Base-by-base conservation (phyloP, 2,888 invertebrate genomes). In the Drosophila setosimentum region DNA sequence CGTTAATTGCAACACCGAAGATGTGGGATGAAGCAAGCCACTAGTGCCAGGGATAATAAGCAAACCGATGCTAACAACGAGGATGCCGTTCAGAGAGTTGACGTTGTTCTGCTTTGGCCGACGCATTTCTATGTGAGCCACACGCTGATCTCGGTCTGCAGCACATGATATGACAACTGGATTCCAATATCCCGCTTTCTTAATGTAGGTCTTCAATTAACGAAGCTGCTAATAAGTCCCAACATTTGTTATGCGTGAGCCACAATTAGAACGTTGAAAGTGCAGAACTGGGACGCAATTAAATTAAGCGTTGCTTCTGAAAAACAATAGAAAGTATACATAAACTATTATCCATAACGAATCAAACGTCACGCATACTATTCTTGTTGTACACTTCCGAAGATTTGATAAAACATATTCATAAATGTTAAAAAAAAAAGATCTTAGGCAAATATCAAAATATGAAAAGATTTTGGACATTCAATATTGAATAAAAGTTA, bases 151-250 rank as follows among this genome's bases (percentile, higher is more conserved):
- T 68, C 11, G 10, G 45, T 21, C 45, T 8, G 18, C n/a, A 64
- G 59, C 72, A 48, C 49, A 62, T 55, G 69, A 55, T 70, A 57
- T 13, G 45, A 16, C 16, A 48, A n/a, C 30, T 21, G 48, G 42
- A 35, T 70, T 67, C 53, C 32, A 37, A 45, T 42, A 62, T 48
- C 29, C 53, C 21, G 10, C 33, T 61, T 72, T 81, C 68, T 80
- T 80, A 80, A 88, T 85, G 70, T 83, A 72, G 73, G 60, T 69
- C 70, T 72, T 58, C 50, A 77, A 88, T 84, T 81, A 87, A 57
- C 59, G 51, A 50, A 72, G 40, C 74, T 78, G 88, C 73, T 86
- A 86, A 88, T 88, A 58, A 83, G 68, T 59, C 45, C 70, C 70
- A 72, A 69, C 80, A 80, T 75, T 74, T 64, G 59, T 66, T 30